phyloP scores from a whole-genome alignment of 2,888 invertebrate genomes.

The Leptopilina myrica region DNA sequence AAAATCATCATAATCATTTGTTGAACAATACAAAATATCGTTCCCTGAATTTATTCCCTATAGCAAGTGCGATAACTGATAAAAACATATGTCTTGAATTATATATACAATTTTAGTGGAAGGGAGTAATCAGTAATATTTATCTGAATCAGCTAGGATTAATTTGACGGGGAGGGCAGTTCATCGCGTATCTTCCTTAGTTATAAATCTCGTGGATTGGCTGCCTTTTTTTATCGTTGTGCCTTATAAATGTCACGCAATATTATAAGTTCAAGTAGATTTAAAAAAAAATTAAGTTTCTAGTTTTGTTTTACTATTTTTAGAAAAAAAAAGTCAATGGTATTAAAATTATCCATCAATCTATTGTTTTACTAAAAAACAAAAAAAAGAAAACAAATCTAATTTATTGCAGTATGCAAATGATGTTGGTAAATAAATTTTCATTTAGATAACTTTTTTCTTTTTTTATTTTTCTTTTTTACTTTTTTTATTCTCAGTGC shows the following conservation, averaged over 20 bases:
- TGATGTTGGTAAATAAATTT: too few relatives aligned
- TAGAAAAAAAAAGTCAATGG: background rate
- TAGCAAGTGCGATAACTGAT: slow-evolving; percentile 21
- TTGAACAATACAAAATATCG: slow-evolving; percentile 8
- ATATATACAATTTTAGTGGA: slow-evolving; percentile 40
- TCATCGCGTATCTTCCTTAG: slow-evolving; percentile 58
- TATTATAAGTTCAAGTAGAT: slow-evolving; percentile 6
- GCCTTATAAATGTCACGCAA: slow-evolving; percentile 16
- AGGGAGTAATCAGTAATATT: slow-evolving; percentile 66
- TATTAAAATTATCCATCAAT: too few relatives aligned
- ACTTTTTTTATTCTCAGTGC: too few relatives aligned
- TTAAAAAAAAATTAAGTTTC: slow-evolving; percentile 9
- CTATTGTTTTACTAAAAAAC: too few relatives aligned
- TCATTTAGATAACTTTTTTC: too few relatives aligned
- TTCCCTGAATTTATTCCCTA: slow-evolving; percentile 12
- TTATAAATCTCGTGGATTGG: slow-evolving; percentile 9
- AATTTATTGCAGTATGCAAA: too few relatives aligned
- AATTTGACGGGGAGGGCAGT: slow-evolving; percentile 61
- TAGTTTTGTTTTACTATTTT: background rate
- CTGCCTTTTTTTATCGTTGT: slow-evolving; percentile 9
- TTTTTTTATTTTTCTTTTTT: too few relatives aligned
- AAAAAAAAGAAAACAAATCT: too few relatives aligned
- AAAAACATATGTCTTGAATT: slow-evolving; percentile 11
- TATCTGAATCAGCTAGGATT: slow-evolving; percentile 65
- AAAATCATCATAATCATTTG: slow-evolving; percentile 24